Evolutionary conservation across 2,888 invertebrate genomes (phyloP).

Genomic region (Lobophora halterata): DNA sequence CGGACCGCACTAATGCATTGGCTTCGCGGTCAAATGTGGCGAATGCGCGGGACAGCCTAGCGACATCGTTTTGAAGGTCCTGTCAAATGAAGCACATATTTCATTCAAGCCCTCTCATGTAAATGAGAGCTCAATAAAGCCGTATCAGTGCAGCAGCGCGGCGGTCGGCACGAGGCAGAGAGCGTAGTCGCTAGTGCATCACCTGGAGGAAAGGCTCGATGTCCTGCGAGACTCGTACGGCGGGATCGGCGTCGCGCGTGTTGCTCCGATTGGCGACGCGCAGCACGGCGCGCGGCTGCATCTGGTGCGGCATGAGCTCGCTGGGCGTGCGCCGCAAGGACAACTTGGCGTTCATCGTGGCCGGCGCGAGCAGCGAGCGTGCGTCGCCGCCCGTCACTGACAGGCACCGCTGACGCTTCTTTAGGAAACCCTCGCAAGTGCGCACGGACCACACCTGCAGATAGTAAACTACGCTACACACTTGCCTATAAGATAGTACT

Average conservation of each 20-base stretch:
- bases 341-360: slow-evolving; percentile 56
- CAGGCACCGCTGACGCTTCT: slow-evolving; percentile 64
- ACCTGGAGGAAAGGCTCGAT: slow-evolving; percentile 59
- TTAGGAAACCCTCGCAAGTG: slow-evolving; percentile 70
- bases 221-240: slow-evolving; percentile 37
- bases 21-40: slow-evolving; percentile 60
- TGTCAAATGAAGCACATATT: no score
- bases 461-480: background rate
- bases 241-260: slow-evolving; percentile 32
- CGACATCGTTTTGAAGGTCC: slow-evolving; percentile 61
- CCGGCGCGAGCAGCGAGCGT: slow-evolving; percentile 51
- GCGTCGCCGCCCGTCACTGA: slow-evolving; percentile 57
- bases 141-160: no score
- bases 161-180: no score
- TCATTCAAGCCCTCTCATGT: no score
- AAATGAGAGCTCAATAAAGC: no score
- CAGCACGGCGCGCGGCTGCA: slow-evolving; percentile 66
- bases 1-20: slow-evolving; percentile 50
- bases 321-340: slow-evolving; percentile 56
- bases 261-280: slow-evolving; percentile 64
- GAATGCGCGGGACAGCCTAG: slow-evolving; percentile 58
- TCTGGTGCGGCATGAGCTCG: slow-evolving; percentile 48
- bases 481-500: no score
- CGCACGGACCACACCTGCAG: slow-evolving; percentile 70
- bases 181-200: no score